Conservation (phyloP, 2,888 invertebrate species). For the Lasioglossum leucozonium region DNA sequence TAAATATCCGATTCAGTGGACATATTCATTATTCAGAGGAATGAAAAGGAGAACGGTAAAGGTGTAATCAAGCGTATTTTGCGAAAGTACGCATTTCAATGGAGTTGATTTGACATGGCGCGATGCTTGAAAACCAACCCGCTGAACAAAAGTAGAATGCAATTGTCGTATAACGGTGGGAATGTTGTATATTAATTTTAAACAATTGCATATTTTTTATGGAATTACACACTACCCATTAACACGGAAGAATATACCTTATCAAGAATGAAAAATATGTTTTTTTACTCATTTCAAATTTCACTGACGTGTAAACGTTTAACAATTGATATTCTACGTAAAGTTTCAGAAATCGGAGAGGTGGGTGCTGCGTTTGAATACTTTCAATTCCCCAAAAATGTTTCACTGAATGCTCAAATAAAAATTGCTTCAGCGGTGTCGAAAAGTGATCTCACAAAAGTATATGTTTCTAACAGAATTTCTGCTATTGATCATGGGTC, state of each 20-base stretch:
- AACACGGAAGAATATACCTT: neutral
- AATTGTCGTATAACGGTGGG: neutral
- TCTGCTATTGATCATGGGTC: neutral
- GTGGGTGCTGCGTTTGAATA: neutral
- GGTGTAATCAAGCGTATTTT: conserved; percentile 16
- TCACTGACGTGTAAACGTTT: too few relatives aligned
- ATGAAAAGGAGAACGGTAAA: conserved; percentile 10
- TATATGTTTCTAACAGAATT: neutral
- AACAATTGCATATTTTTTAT: neutral
- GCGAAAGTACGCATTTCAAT: conserved; percentile 2
- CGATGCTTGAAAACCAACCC: neutral
- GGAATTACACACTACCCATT: neutral
- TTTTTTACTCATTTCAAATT: too few relatives aligned
- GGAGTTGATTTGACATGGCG: conserved; percentile 9
- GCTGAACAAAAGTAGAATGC: neutral
- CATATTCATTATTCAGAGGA: neutral
- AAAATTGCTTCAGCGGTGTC: too few relatives aligned
- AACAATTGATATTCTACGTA: too few relatives aligned
- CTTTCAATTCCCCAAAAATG: neutral
- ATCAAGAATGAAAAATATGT: neutral
- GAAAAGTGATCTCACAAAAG: neutral
- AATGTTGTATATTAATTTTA: neutral
- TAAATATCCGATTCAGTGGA: neutral
- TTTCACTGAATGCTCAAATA: too few relatives aligned
- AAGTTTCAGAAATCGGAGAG: neutral